Evolutionary conservation across 23 tunicate genomes (phyloP).

Genomic region (Diplosoma virens): DNA sequence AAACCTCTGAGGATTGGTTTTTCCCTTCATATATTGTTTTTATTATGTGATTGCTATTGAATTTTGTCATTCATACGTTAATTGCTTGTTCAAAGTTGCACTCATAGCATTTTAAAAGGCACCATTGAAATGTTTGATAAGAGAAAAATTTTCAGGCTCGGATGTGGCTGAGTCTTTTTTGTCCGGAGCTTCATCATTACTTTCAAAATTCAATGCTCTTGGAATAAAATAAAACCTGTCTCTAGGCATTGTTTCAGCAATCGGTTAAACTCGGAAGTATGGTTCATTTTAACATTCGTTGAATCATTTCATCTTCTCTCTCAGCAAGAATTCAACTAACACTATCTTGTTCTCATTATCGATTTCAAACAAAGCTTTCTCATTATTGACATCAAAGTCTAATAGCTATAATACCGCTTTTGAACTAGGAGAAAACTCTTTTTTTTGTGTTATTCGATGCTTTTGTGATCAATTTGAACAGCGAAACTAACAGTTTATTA

Average conservation of each 20-base stretch:
- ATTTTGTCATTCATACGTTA: background rate
- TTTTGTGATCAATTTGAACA: too few relatives aligned
- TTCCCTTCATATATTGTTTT: background rate
- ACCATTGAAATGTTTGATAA: background rate
- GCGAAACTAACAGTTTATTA: too few relatives aligned
- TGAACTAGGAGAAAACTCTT: too few relatives aligned
- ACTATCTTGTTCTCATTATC: too few relatives aligned
- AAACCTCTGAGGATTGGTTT: background rate
- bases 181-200: background rate
- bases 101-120: background rate
- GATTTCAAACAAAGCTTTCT: too few relatives aligned
- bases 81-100: background rate
- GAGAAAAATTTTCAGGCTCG: background rate
- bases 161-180: background rate
- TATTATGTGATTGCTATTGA: background rate
- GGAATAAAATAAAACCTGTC: background rate
- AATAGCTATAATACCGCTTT: too few relatives aligned
- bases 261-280: background rate
- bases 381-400: too few relatives aligned
- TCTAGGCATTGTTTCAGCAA: background rate
- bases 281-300: background rate
- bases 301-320: too few relatives aligned
- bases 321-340: too few relatives aligned
- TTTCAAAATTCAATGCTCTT: background rate
- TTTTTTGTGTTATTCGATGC: too few relatives aligned